Conservation (phyloP, 2,888 invertebrate species). For the Rhagium mordax region DNA sequence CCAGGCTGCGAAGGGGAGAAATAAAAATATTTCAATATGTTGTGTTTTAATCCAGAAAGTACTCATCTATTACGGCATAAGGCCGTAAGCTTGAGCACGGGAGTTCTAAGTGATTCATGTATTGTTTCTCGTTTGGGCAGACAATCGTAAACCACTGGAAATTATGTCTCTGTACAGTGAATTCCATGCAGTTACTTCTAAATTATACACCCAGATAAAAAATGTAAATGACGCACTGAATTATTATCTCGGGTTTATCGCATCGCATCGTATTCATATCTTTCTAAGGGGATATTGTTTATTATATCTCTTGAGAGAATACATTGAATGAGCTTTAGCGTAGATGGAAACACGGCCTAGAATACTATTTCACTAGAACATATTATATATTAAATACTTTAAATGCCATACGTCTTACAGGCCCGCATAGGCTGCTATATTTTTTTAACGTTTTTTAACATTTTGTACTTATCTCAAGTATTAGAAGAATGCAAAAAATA, state of each 20-base stretch:
- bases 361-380: neutral
- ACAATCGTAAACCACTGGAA: conserved; percentile 68
- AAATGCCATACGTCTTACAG: neutral
- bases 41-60: conserved; percentile 70
- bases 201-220: conserved; percentile 62
- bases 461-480: no score
- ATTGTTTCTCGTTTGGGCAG: conserved; percentile 69
- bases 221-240: conserved; percentile 61
- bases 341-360: neutral
- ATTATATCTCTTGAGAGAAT: conserved; percentile 27
- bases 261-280: conserved; percentile 48
- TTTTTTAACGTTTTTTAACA: no score
- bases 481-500: no score
- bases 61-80: conserved; percentile 67
- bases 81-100: conserved; percentile 54
- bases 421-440: no score
- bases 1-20: conserved; percentile 55
- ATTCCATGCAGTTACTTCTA: conserved; percentile 60
- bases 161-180: conserved; percentile 67
- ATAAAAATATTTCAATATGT: conserved; percentile 71
- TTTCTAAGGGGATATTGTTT: conserved; percentile 48
- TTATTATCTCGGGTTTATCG: conserved; percentile 54
- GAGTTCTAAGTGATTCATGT: conserved; percentile 68
- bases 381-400: neutral
- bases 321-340: conserved; percentile 1